Percentiles rank a stretch among this genome's conserved stretches.
Conservation (phyloP, 2,888 invertebrate species). For the Drosophila meridionalis region DNA sequence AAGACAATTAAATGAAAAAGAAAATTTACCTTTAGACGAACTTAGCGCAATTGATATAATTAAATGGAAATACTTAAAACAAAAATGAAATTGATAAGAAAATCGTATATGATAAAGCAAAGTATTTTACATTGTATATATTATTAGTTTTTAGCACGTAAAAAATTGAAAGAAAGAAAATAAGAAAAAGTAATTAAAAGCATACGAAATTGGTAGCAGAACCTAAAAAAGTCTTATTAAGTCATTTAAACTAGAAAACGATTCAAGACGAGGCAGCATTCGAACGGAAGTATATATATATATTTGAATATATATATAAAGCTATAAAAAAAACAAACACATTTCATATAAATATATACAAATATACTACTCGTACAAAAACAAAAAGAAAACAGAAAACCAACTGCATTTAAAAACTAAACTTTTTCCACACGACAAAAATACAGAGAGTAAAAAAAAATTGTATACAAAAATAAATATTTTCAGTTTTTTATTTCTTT, state of each 20-base stretch:
- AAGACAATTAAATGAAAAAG: slow-evolving; percentile 35
- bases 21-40: slow-evolving; percentile 84
- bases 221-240: slow-evolving; percentile 72
- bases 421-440: slow-evolving; percentile 62
- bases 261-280: slow-evolving; percentile 38
- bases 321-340: slow-evolving; percentile 29
- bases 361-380: slow-evolving; percentile 49
- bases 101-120: slow-evolving; percentile 50
- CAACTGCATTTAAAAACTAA: slow-evolving; percentile 72
- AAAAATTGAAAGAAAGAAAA: slow-evolving; percentile 45
- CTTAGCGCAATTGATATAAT: slow-evolving; percentile 85
- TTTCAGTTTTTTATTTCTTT: slow-evolving; percentile 17
- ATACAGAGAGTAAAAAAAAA: slow-evolving; percentile 20
- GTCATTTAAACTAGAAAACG: slow-evolving; percentile 61
- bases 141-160: slow-evolving; percentile 83
- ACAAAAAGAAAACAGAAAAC: slow-evolving; percentile 39
- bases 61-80: slow-evolving; percentile 66
- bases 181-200: slow-evolving; percentile 52
- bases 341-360: slow-evolving; percentile 49
- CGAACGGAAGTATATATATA: slow-evolving; percentile 12
- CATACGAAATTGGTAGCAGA: slow-evolving; percentile 69
- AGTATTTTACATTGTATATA: slow-evolving; percentile 82
- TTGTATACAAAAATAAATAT: neutral
- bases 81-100: slow-evolving; percentile 31
- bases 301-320: slow-evolving; percentile 1